Base-by-base conservation (phyloP, 1,140 invertebrate species). In the Oncopodura yosiiana region DNA sequence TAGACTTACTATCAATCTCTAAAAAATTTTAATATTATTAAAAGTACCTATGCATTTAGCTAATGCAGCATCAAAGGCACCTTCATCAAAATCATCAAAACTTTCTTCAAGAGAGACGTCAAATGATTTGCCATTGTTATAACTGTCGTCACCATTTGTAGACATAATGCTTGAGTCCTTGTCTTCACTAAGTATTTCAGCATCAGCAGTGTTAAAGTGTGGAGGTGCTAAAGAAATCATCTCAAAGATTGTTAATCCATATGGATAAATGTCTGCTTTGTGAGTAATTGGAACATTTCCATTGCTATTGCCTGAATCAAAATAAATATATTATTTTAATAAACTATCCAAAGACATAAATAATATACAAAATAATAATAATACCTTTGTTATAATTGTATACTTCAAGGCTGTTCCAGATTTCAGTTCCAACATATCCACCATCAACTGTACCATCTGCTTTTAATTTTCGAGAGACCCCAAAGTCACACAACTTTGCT, bases 401-500 rank as follows among this genome's bases (percentile, higher is more conserved):
- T 3, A 84, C 73, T 76, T 91, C 86, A 1, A 84, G 84, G 1
- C 85, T 78, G 65, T 75, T 80, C 86, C 86, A 90, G 39, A 78
- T 73, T 64, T 77, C 72, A n/a, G 85, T 87, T 3, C 85, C 73
- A 49, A 78, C 73, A 75, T 74, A 84, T 34, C 65, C 63, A 48
- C 19, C 71, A 61, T 69, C 67, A 52, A 75, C 78, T 14, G 70
- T 68, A 27, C 84, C 77, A 65, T 81, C 73, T 52, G 80, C 69
- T 42, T 80, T 80, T 2, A 90, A 63, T 3, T 80, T 80, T 48
- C 88, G 56, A 27, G 81, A 80, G 12, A 87, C 84, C 18, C 87
- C 86, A 75, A 90, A 91, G 68, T 91, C 87, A 69, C 87, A 89
- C 3, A 90, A 69, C 68, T 91, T 90, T 42, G 83, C 82, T 0